Base-by-base conservation (phyloP, 2,888 invertebrate genomes). In the Heliconius ismenius region DNA sequence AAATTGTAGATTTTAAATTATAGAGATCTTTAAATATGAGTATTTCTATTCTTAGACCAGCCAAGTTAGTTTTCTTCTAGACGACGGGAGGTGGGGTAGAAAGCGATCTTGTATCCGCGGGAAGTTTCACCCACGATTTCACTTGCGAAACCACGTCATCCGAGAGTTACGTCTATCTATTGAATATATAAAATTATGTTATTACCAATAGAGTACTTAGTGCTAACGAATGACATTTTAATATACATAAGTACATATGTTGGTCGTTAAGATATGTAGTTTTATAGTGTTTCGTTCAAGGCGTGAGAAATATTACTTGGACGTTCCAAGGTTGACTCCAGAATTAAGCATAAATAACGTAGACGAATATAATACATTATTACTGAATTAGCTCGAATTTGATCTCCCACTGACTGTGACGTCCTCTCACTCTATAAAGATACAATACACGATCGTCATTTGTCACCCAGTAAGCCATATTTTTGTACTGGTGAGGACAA, bases 101-200 rank as follows among this genome's bases (percentile, higher is more conserved):
- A 93, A 92, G 92, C 90, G 86, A 88, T 83, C 86, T 85, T 81
- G 88, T 90, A 92, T 92, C 92, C 93, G 92, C 86, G 91, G 88
- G 89, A 90, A 90, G 92, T 93, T 93, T 92, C 92, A 87, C 92
- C 88, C 83, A 87, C 81, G 91, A 92, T 93, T 93, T 93, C 93
- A 90, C 92, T 91, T 83, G 86, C 85, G 83, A 83, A 81, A 82
- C 80, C 81, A 81, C 80, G 81, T 82, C 83, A 83, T 81, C 83
- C 79, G 83, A 88, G 86, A 87, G 86, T 86, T 85, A 86, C 85
- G 86, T 74, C 75, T 74, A 62, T 85, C 84, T 84, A 82, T 78
- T 84, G 76, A 79, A 77, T 32, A 75, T 79, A 75, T 75, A 73
- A 75, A 73, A 73, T 70, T 77, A 79, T 81, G 74, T 58, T 70